Conservation (phyloP, 37 sponge, comb jelly and placozoan species). For the Cliona cf. orientalis region DNA sequence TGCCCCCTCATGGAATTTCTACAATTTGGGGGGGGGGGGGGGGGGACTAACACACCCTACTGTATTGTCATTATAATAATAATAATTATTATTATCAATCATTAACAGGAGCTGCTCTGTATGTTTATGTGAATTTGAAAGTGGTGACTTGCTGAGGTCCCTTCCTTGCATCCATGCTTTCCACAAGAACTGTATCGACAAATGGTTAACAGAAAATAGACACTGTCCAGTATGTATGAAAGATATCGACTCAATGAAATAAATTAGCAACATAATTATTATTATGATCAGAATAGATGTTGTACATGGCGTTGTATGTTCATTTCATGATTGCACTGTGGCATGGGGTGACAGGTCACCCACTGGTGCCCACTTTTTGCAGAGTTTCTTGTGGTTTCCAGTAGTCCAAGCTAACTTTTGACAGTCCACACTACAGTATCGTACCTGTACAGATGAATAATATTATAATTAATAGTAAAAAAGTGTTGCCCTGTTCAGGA, state of each 20-base stretch:
- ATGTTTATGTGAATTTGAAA: not conserved
- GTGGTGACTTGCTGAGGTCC: not conserved
- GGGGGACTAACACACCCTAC: no score
- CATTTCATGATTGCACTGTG: no score
- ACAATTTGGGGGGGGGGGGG: no score
- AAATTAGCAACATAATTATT: not conserved
- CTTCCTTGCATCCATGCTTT: constrained; percentile 25
- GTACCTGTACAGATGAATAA: no score
- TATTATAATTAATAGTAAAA: no score
- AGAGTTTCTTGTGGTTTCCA: constrained; percentile 78
- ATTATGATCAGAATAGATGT: no score
- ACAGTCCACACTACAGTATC: constrained; percentile 70
- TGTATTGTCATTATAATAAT: not conserved
- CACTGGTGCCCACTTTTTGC: constrained; percentile 57
- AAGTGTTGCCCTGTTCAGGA: no score
- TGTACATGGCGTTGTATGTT: no score
- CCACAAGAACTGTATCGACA: constrained; percentile 24
- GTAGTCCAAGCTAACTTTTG: constrained; percentile 76
- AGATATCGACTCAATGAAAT: constrained; percentile 10
- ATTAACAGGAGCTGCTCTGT: constrained; percentile 1
- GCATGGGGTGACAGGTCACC: no score
- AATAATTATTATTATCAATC: no score
- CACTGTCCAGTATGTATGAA: constrained; percentile 25
- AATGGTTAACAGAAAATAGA: constrained; percentile 11
- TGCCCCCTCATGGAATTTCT: no score